Conservation (phyloP, 2,888 invertebrate genomes). For the Nomada hirtipes region DNA sequence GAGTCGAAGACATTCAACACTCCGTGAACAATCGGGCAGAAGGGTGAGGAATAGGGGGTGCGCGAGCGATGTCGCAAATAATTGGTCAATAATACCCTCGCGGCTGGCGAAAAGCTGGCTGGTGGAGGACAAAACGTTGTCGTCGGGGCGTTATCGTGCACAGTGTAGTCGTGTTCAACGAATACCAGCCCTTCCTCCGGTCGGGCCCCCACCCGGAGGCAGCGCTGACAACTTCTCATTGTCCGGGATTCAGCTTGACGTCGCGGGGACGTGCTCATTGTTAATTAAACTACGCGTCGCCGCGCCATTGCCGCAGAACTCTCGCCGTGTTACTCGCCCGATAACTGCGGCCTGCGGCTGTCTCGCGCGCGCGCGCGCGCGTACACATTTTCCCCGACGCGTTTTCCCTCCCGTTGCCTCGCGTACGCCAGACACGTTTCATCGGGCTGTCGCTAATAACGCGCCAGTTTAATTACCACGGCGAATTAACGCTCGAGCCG, state of each 20-base stretch:
- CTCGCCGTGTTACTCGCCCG: constrained; percentile 54
- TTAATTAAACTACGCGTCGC: constrained; percentile 81
- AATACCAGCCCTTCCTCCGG: constrained; percentile 50
- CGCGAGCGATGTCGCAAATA: constrained; percentile 54
- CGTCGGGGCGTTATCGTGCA: constrained; percentile 65
- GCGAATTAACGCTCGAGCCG: constrained; percentile 73
- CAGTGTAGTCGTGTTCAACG: constrained; percentile 64
- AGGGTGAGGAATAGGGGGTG: background rate
- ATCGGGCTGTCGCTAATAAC: constrained; percentile 79
- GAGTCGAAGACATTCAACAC: background rate
- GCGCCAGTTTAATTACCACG: constrained; percentile 78
- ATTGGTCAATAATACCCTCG: constrained; percentile 60
- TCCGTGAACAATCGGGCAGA: background rate
- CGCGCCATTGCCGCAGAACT: constrained; percentile 75
- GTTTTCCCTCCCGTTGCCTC: constrained; percentile 14
- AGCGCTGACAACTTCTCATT: constrained; percentile 81
- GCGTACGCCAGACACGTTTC: constrained; percentile 56
- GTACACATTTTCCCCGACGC: constrained; percentile 37
- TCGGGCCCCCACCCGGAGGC: constrained; percentile 52
- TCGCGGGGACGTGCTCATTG: constrained; percentile 78
- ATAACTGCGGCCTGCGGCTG: constrained; percentile 55
- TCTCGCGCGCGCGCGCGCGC: background rate
- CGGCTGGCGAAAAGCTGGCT: constrained; percentile 62
- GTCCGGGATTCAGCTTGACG: constrained; percentile 78
- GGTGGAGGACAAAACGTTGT: constrained; percentile 62